phyloP scores from a whole-genome alignment of 2,888 invertebrate genomes.

The Entomobrya proxima region DNA sequence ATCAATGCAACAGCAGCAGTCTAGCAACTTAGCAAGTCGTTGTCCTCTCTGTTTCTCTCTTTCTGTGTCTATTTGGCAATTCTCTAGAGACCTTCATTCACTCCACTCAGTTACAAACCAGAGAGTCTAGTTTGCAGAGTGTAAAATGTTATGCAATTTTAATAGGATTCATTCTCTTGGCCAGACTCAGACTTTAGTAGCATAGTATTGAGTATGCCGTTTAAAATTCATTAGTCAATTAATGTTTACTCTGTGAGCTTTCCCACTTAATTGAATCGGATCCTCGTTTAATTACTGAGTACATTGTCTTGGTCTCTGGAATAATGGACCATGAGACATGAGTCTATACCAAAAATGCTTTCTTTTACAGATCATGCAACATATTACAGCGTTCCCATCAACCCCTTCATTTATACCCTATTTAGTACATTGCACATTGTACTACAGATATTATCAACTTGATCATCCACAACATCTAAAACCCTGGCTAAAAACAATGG shows the following conservation, averaged over 20 bases:
- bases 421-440: no score
- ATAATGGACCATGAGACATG: background rate
- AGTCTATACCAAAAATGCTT: background rate
- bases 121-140: background rate
- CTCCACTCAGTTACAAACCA: background rate
- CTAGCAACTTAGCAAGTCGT: background rate
- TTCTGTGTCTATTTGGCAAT: background rate
- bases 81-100: conserved; percentile 17
- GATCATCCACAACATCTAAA: background rate
- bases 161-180: conserved; percentile 6
- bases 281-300: conserved; percentile 43
- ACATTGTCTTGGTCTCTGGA: background rate
- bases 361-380: conserved; percentile 12
- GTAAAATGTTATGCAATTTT: conserved; percentile 37
- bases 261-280: conserved; percentile 50
- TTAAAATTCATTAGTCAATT: conserved; percentile 61
- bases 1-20: background rate
- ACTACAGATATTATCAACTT: background rate
- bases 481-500: background rate
- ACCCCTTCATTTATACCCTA: background rate
- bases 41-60: background rate
- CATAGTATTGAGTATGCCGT: conserved; percentile 10
- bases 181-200: background rate
- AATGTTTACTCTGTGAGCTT: conserved; percentile 48
- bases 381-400: background rate